Percentiles rank a stretch among this genome's conserved stretches.
These are phyloP conservation scores for Polypedilum pembai DNA, from an alignment of 1,140 invertebrate genomes.

Conservation along the genomic window DNA sequence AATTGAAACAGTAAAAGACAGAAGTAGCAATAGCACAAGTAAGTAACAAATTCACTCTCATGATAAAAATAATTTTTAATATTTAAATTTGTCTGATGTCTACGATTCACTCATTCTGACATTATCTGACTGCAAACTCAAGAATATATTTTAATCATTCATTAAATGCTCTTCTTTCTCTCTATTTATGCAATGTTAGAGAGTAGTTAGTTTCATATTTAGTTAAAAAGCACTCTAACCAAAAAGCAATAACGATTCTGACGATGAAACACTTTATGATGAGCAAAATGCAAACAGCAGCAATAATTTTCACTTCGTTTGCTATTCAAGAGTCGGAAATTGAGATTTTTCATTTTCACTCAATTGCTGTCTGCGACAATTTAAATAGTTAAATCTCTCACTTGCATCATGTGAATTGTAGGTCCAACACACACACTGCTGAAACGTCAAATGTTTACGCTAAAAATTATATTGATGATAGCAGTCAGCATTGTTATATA, in stretches of 20 bases:
- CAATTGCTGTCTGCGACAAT: background rate
- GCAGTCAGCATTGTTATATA: background rate
- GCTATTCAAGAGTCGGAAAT: constrained; percentile 7
- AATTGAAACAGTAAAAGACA: background rate
- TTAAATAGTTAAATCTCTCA: too few species aligned
- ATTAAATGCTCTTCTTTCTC: background rate
- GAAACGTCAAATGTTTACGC: constrained; percentile 5
- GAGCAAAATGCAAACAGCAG: constrained; percentile 17
- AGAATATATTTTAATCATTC: constrained; percentile 25
- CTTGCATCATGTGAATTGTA: too few species aligned
- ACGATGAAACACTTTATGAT: constrained; percentile 12
- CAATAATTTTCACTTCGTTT: constrained; percentile 27
- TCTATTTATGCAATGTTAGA: background rate
- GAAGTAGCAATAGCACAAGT: background rate
- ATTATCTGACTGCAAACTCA: background rate
- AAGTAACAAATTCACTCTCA: background rate
- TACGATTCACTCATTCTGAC: background rate
- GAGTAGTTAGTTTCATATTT: background rate
- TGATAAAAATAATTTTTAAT: constrained; percentile 17
- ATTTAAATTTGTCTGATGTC: constrained; percentile 26
- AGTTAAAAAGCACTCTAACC: background rate
- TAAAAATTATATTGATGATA: constrained; percentile 3
- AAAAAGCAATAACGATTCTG: background rate
- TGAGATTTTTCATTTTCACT: constrained; percentile 22
- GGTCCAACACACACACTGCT: background rate